Conservation (phyloP, 2,888 invertebrate genomes). For the Andrena haemorrhoa region DNA sequence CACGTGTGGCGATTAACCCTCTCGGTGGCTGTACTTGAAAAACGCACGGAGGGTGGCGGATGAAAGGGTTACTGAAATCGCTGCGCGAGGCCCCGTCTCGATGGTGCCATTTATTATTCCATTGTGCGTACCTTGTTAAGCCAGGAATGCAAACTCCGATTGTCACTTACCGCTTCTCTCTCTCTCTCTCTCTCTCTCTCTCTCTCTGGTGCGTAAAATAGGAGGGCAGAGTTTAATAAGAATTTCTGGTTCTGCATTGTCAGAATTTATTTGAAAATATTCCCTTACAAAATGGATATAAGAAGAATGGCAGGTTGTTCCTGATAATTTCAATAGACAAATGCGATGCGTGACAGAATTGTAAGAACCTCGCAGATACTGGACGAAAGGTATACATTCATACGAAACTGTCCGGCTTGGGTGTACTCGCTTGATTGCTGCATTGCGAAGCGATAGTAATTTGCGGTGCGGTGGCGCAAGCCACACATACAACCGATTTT, state of each 20-base stretch:
- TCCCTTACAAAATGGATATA: too few relatives aligned
- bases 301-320: too few relatives aligned
- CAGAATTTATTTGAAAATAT: not conserved
- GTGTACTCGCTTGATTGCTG: slow-evolving; percentile 67
- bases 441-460: slow-evolving; percentile 63
- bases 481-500: slow-evolving; percentile 58
- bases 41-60: slow-evolving; percentile 48
- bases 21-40: slow-evolving; percentile 41
- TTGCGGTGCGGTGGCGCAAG: slow-evolving; percentile 63
- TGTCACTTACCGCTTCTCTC: not conserved
- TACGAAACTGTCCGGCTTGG: slow-evolving; percentile 37
- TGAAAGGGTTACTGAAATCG: slow-evolving; percentile 37
- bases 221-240: not conserved
- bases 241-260: not conserved
- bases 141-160: slow-evolving; percentile 7
- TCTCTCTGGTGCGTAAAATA: not conserved
- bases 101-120: slow-evolving; percentile 43
- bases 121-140: slow-evolving; percentile 36
- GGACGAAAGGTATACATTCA: slow-evolving; percentile 47
- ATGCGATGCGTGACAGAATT: not conserved
- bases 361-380: slow-evolving; percentile 22
- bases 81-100: slow-evolving; percentile 24
- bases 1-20: slow-evolving; percentile 67
- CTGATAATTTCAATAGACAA: too few relatives aligned
- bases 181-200: too few relatives aligned